Conservation (phyloP, 2,113 vertebrate genomes). For the Cephalopterus ornatus region DNA sequence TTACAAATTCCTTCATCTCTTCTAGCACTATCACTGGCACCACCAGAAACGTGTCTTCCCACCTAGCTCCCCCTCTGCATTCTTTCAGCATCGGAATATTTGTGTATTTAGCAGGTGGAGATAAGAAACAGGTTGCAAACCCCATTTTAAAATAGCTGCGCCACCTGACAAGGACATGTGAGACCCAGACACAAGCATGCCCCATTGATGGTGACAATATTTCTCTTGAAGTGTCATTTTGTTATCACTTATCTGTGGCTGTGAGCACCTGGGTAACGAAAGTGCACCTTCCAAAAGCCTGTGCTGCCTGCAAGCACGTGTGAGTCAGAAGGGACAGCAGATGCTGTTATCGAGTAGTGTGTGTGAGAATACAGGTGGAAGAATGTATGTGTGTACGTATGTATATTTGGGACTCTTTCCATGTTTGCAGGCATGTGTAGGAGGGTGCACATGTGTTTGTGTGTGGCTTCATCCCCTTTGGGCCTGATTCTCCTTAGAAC, state of each 20-base stretch:
- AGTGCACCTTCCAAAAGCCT: background rate
- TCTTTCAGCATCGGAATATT: background rate
- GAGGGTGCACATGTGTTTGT: background rate
- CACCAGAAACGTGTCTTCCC: background rate
- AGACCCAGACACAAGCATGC: background rate
- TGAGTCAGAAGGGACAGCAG: background rate
- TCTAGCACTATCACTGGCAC: background rate
- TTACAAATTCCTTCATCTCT: background rate
- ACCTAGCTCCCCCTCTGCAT: background rate
- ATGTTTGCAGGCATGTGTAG: background rate
- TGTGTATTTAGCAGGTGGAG: background rate
- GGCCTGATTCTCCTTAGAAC: background rate
- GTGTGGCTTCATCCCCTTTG: background rate
- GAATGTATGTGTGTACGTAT: background rate
- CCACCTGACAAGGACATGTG: background rate
- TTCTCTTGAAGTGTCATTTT: background rate
- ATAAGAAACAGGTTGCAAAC: background rate
- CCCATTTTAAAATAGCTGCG: background rate
- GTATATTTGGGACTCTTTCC: background rate
- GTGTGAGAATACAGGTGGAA: background rate
- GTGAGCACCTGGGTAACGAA: background rate
- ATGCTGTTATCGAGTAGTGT: background rate
- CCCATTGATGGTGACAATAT: background rate
- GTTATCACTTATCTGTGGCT: background rate
- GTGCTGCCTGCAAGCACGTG: background rate